These are phyloP conservation scores for Iselma pallidipennis DNA, from an alignment of 2,888 invertebrate species.

Conservation along the genomic window DNA sequence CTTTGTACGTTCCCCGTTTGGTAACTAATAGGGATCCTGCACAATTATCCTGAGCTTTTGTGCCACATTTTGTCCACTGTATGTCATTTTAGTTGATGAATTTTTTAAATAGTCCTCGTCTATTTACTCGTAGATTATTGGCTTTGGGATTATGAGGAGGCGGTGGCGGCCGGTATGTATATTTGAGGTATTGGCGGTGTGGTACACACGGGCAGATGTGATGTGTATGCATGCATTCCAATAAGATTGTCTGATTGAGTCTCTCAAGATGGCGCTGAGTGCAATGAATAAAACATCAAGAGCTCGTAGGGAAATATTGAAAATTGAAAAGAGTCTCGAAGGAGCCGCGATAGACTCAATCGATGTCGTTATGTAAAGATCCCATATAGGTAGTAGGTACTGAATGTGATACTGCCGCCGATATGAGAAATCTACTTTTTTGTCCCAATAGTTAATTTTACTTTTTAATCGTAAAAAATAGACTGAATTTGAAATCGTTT, in stretches of 20 bases:
- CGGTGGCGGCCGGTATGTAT: neutral
- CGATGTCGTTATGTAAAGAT: conserved; percentile 54
- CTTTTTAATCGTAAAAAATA: neutral
- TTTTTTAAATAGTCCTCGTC: neutral
- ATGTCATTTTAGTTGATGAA: too few species aligned
- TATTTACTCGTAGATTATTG: neutral
- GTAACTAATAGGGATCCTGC: too few species aligned
- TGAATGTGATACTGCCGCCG: conserved; percentile 45
- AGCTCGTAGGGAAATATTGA: conserved; percentile 58
- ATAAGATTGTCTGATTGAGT: conserved; percentile 57
- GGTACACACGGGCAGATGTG: conserved; percentile 41
- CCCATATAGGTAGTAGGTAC: too few species aligned
- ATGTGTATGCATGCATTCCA: conserved; percentile 55
- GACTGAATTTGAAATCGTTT: neutral
- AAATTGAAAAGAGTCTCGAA: conserved; percentile 57
- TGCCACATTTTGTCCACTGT: too few species aligned
- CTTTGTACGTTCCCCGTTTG: conserved; percentile 26
- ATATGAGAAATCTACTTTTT: conserved; percentile 19
- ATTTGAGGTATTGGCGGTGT: conserved; percentile 23
- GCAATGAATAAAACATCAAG: conserved; percentile 60
- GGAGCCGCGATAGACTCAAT: conserved; percentile 55
- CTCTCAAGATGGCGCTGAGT: conserved; percentile 57
- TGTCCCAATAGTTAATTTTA: neutral
- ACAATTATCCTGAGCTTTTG: neutral
- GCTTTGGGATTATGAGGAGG: neutral